Evolutionary conservation across 2,888 invertebrate species (phyloP), one percentile per base, ranked within the genome.

Genomic region (Dexiosoma caninum): DNA sequence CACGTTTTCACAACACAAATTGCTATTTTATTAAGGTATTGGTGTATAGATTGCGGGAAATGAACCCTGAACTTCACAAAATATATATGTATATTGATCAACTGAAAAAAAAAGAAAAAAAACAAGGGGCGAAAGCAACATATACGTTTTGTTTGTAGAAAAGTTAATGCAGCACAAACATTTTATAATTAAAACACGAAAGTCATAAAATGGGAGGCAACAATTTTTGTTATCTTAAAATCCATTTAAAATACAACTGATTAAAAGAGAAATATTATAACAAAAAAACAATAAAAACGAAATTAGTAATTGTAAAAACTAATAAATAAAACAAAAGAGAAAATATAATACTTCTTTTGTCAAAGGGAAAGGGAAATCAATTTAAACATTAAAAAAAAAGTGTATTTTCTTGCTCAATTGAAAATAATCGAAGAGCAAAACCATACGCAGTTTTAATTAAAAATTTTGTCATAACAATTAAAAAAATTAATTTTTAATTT

Each of bases 41-140:
- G 14, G 40, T 49, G n/a, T n/a, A n/a, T n/a, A n/a, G n/a, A n/a
- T n/a, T n/a, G 16, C 9, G 9, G n/a, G 7, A 23, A 57, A 21
- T 40, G 10, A 44, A 70, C 53, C 42, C 5, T 53, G 42, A 62
- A 62, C 59, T 70, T 60, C 30, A 37, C n/a, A 55, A 16, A 37
- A 19, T 40, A 51, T 42, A 37, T 49, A 35, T 21, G 35, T 7
- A 46, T 37, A 30, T 40, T 55, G 37, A 44, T 76, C 62, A 69
- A 76, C n/a, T n/a, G n/a, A n/a, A n/a, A n/a, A n/a, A n/a, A n/a
- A n/a, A n/a, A n/a, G n/a, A n/a, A n/a, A n/a, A n/a, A n/a, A n/a
- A n/a, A n/a, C n/a, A n/a, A 51, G 62, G 76, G 44, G 62, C 40
- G 69, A 74, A 10, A 46, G 16, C 9, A 19, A 16, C 27, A 60